A percentile compares a stretch with the other conserved stretches of the same genome.
phyloP scores from a whole-genome alignment of 2,113 vertebrate genomes.

The Sinocyclocheilus maitianheensis region DNA sequence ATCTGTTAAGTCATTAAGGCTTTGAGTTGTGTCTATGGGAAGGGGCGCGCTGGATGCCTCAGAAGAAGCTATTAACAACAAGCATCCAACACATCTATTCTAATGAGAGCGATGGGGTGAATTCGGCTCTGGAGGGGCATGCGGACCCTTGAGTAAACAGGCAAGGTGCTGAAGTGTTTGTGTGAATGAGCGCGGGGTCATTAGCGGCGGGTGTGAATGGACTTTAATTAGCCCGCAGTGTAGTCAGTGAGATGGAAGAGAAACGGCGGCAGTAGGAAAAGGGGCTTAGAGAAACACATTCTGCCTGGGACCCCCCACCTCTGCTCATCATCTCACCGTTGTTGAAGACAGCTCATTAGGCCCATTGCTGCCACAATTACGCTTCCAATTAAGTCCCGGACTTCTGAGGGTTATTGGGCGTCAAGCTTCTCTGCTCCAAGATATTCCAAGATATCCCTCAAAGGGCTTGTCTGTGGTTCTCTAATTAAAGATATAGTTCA shows the following conservation, averaged over 20 bases:
- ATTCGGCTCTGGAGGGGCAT: constrained; percentile 62
- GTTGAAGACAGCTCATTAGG: constrained; percentile 74
- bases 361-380: constrained; percentile 65
- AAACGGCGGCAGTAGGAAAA: constrained; percentile 58
- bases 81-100: constrained; percentile 43
- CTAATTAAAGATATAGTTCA: constrained; percentile 13
- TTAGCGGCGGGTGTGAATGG: constrained; percentile 78
- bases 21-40: constrained; percentile 51
- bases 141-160: constrained; percentile 76
- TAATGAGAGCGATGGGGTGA: constrained; percentile 62
- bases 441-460: constrained; percentile 4
- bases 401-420: constrained; percentile 63
- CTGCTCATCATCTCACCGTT: constrained; percentile 58
- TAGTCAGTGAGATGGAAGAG: constrained; percentile 51
- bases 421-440: constrained; percentile 49
- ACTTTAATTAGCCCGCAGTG: constrained; percentile 74
- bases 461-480: not conserved
- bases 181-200: constrained; percentile 74
- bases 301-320: constrained; percentile 56
- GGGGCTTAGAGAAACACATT: constrained; percentile 64
- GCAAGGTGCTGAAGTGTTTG: constrained; percentile 69
- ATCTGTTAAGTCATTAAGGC: constrained; percentile 59
- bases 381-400: constrained; percentile 69
- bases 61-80: constrained; percentile 60
- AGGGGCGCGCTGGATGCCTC: constrained; percentile 53